Evolutionary conservation across 2,888 invertebrate genomes (phyloP).

Genomic region (Xylocampa areola): DNA sequence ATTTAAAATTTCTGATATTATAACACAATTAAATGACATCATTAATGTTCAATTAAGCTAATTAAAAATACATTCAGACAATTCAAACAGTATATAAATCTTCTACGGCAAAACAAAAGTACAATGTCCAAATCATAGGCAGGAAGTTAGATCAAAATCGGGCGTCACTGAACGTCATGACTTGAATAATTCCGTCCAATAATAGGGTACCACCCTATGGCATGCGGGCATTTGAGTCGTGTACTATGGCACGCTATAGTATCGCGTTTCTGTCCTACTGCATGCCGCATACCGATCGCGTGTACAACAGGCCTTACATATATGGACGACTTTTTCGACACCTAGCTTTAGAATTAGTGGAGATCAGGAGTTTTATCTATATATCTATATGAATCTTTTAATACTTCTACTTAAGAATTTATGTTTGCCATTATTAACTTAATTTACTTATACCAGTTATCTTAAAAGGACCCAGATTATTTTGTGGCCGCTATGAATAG

Average conservation of each 20-base stretch:
- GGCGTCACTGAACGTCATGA: conserved; percentile 73
- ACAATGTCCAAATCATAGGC: conserved; percentile 66
- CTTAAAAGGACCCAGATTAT: no score
- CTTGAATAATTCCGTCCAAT: conserved; percentile 81
- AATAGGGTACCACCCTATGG: conserved; percentile 77
- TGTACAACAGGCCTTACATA: conserved; percentile 66
- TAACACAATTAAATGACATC: background rate
- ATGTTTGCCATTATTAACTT: no score
- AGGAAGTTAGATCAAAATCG: conserved; percentile 83
- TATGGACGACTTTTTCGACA: conserved; percentile 43
- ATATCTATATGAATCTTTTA: no score
- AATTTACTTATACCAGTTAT: no score
- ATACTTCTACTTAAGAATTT: no score
- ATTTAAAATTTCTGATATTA: background rate
- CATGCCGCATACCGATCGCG: conserved; percentile 75
- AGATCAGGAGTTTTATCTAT: no score
- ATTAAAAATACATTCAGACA: conserved; percentile 38
- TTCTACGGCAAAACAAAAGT: conserved; percentile 49
- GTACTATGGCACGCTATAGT: conserved; percentile 83
- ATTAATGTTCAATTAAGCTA: conserved; percentile 15
- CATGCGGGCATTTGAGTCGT: conserved; percentile 81
- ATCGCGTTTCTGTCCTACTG: conserved; percentile 71
- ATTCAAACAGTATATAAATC: conserved; percentile 50
- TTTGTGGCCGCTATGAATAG: no score
- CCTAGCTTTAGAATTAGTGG: conserved; percentile 6